Conservation (phyloP, 30 jellyfish, hydroid and myxozoan species). For the Phacellophora camtschatica region DNA sequence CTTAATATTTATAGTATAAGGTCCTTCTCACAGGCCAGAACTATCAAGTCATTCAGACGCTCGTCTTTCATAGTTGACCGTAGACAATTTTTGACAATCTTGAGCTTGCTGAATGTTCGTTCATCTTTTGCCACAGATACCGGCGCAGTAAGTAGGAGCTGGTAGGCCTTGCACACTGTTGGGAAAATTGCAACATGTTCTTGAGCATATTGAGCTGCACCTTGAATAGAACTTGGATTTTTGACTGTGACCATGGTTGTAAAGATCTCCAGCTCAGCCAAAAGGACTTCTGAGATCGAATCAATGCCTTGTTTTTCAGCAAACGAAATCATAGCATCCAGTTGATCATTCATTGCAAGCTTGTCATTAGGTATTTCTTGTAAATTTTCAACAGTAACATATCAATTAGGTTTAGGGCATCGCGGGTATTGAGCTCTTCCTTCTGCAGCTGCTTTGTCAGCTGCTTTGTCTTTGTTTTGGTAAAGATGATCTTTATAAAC, state of each 20-base stretch:
- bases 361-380: constrained; percentile 6
- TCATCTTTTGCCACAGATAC: constrained; percentile 36
- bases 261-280: neutral
- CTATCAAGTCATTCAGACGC: constrained; percentile 21
- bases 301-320: constrained; percentile 5
- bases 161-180: constrained; percentile 27
- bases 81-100: constrained; percentile 28
- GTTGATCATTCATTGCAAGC: constrained; percentile 23
- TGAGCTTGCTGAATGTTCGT: constrained; percentile 37
- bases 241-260: neutral
- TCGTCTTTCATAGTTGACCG: constrained; percentile 42
- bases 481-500: constrained; percentile 33
- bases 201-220: neutral
- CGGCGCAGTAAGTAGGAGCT: constrained; percentile 17
- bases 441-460: constrained; percentile 48
- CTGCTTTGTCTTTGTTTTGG: constrained; percentile 36
- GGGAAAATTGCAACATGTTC: constrained; percentile 8
- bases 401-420: constrained; percentile 25
- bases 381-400: constrained; percentile 21
- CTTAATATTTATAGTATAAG: neutral
- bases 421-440: constrained; percentile 35
- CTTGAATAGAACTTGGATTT: neutral
- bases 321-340: no score
- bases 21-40: constrained; percentile 11
- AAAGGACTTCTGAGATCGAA: neutral